Evolutionary conservation across 2,797 vertebrate genomes (phyloP).

Genomic region (Melanotaenia nigrans): DNA sequence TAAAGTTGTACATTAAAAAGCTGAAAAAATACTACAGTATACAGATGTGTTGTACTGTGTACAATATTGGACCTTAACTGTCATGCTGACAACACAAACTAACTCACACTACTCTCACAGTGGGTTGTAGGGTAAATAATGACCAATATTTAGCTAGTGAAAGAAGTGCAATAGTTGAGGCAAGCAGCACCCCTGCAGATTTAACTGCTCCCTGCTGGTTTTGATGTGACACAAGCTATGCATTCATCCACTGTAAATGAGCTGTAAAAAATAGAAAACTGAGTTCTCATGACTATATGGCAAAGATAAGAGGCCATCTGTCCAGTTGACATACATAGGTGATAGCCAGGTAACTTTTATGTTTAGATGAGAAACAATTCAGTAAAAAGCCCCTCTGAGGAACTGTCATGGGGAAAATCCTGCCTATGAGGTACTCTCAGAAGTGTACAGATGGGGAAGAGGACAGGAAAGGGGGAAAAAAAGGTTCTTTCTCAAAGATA

Average conservation of each 20-base stretch:
- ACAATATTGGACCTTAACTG: background rate
- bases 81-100: background rate
- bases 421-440: slow-evolving; percentile 50
- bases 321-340: slow-evolving; percentile 52
- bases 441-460: slow-evolving; percentile 46
- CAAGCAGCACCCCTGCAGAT: slow-evolving; percentile 19
- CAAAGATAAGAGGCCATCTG: slow-evolving; percentile 48
- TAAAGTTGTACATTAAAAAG: background rate
- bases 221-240: slow-evolving; percentile 25
- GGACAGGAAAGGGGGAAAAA: slow-evolving; percentile 9
- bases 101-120: background rate
- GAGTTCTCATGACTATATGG: slow-evolving; percentile 3
- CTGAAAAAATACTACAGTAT: background rate
- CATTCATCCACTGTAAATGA: slow-evolving; percentile 37
- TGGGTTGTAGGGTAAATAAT: background rate
- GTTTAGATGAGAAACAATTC: slow-evolving; percentile 44
- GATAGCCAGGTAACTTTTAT: slow-evolving; percentile 46
- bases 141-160: slow-evolving; percentile 14
- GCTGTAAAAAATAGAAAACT: slow-evolving; percentile 15
- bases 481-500: slow-evolving; percentile 67
- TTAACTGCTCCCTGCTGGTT: slow-evolving; percentile 20
- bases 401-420: slow-evolving; percentile 27
- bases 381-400: slow-evolving; percentile 28
- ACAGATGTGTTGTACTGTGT: slow-evolving; percentile 1
- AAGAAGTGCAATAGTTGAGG: slow-evolving; percentile 8